Percentiles rank a stretch among this genome's conserved stretches.
phyloP scores from a whole-genome alignment of 2,888 invertebrate genomes.

The Xestobium rufovillosum region DNA sequence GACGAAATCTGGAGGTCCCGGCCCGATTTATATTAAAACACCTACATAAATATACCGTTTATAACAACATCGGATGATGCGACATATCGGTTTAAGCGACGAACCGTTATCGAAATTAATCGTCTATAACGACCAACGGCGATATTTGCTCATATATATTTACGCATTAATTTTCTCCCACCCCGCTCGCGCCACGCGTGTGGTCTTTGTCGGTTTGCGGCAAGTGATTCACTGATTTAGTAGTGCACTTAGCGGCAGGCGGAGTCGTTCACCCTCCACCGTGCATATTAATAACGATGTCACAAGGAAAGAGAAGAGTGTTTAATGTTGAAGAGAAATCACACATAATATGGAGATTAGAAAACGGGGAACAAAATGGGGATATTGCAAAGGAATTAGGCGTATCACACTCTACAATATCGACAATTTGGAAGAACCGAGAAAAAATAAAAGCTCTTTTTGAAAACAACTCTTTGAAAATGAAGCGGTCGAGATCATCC shows the following conservation, averaged over 20 bases:
- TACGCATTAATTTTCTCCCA: constrained; percentile 1
- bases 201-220: not conserved
- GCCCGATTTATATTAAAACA: constrained; percentile 15
- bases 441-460: constrained; percentile 5
- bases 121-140: not conserved
- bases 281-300: constrained; percentile 1
- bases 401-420: constrained; percentile 1
- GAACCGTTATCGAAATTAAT: not conserved
- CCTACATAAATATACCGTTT: constrained; percentile 16
- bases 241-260: not conserved
- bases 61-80: no score
- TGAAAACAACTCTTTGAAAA: constrained; percentile 3
- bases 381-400: not conserved
- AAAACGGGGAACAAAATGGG: constrained; percentile 1
- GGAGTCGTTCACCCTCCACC: not conserved
- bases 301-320: constrained; percentile 4
- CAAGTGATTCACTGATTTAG: not conserved
- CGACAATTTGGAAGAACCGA: constrained; percentile 2
- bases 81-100: not conserved
- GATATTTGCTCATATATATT: not conserved
- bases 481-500: not conserved
- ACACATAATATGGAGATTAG: constrained; percentile 5
- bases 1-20: constrained; percentile 17
- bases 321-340: constrained; percentile 2
- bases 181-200: not conserved